These are phyloP conservation scores for Drosophila ficusphila DNA, from an alignment of 1,140 invertebrate genomes.

Conservation along the genomic window DNA sequence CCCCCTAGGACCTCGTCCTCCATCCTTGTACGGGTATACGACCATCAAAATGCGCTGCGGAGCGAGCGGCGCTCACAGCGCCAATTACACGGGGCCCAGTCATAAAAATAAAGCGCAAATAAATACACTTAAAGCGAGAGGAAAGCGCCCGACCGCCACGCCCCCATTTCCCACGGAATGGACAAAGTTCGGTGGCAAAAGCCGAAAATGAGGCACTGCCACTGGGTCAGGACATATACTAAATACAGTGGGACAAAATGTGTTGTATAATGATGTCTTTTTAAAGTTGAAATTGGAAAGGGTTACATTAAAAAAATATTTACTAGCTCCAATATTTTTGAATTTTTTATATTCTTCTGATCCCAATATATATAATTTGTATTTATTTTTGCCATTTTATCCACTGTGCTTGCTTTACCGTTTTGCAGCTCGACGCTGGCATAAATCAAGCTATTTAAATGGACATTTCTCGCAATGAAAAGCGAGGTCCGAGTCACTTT, in stretches of 20 bases:
- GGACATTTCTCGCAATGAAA: constrained; percentile 71
- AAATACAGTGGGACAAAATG: constrained; percentile 34
- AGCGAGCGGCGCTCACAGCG: constrained; percentile 59
- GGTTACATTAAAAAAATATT: too few relatives aligned
- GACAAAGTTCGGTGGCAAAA: constrained; percentile 45
- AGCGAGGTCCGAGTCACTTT: constrained; percentile 36
- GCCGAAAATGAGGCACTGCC: constrained; percentile 41
- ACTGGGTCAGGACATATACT: constrained; percentile 23
- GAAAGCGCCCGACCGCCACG: neutral
- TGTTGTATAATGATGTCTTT: too few relatives aligned
- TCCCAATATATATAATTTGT: too few relatives aligned
- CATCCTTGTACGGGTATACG: constrained; percentile 35
- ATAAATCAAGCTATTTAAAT: constrained; percentile 82
- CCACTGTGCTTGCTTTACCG: constrained; percentile 35
- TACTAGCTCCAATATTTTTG: too few relatives aligned
- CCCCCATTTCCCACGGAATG: constrained; percentile 7
- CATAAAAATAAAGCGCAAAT: constrained; percentile 81
- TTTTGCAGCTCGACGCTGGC: constrained; percentile 63
- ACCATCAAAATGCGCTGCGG: constrained; percentile 68
- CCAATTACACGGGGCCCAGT: constrained; percentile 76
- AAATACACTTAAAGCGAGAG: constrained; percentile 75
- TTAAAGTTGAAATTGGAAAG: neutral
- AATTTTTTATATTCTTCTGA: too few relatives aligned
- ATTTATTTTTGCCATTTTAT: neutral
- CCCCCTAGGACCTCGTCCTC: constrained; percentile 11